These are phyloP conservation scores for Esperia sulphurella DNA, from an alignment of 2,888 invertebrate genomes.

Conservation along the genomic window DNA sequence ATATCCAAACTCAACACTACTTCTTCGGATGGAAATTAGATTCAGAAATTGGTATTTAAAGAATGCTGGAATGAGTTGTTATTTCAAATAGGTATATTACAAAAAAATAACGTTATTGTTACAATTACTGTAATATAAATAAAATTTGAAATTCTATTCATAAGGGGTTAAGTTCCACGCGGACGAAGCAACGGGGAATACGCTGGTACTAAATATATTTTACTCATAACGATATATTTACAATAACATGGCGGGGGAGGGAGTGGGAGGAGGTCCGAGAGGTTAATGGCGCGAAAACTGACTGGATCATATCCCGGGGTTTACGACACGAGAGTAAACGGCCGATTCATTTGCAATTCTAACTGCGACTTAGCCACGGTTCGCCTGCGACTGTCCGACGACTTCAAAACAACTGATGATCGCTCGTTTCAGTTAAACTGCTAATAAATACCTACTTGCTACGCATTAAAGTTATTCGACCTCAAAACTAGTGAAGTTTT, in stretches of 20 bases:
- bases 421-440: slow-evolving; percentile 1
- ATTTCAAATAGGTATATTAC: too few relatives aligned
- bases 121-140: too few relatives aligned
- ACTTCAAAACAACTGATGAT: slow-evolving; percentile 24
- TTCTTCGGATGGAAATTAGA: too few relatives aligned
- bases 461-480: neutral
- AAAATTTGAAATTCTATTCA: too few relatives aligned
- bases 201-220: neutral
- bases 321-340: slow-evolving; percentile 75
- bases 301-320: slow-evolving; percentile 76
- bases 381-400: slow-evolving; percentile 31
- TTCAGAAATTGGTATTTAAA: too few relatives aligned
- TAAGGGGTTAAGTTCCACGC: too few relatives aligned
- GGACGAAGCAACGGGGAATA: too few relatives aligned
- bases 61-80: too few relatives aligned
- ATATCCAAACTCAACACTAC: too few relatives aligned
- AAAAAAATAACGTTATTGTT: too few relatives aligned
- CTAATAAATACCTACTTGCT: neutral
- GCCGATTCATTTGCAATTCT: slow-evolving; percentile 79
- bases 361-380: slow-evolving; percentile 60
- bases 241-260: slow-evolving; percentile 53
- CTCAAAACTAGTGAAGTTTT: too few relatives aligned
- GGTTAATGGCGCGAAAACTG: slow-evolving; percentile 78
- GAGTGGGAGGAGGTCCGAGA: slow-evolving; percentile 60
- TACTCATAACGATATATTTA: slow-evolving; percentile 30